These are phyloP conservation scores for Pterocles burchelli DNA, from an alignment of 2,113 vertebrate genomes.

Conservation along the genomic window DNA sequence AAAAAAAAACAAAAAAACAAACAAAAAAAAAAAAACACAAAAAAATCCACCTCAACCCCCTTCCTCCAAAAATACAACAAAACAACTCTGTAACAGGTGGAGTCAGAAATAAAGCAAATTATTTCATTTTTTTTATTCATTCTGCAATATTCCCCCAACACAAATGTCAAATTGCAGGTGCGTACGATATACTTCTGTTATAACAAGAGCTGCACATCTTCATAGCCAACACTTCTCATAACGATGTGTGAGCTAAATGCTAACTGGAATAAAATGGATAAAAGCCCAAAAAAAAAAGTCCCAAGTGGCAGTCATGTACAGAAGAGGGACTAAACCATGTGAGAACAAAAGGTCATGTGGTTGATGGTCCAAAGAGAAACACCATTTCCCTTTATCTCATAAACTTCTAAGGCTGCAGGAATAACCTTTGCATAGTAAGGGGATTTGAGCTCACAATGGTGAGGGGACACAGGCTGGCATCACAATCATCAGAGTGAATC, in stretches of 20 bases:
- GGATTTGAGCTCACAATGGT: slow-evolving; percentile 13
- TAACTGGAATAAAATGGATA: slow-evolving; percentile 70
- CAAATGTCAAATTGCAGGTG: slow-evolving; percentile 73
- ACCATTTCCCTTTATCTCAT: not conserved
- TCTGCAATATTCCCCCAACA: slow-evolving; percentile 71
- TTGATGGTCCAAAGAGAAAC: slow-evolving; percentile 2
- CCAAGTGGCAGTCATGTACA: slow-evolving; percentile 33
- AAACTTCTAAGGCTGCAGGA: slow-evolving; percentile 9
- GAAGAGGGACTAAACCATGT: slow-evolving; percentile 58
- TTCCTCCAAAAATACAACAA: slow-evolving; percentile 35
- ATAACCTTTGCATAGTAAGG: not conserved
- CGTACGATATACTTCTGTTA: slow-evolving; percentile 63
- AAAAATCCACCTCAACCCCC: not conserved
- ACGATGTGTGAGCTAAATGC: slow-evolving; percentile 77
- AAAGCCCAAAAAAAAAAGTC: slow-evolving; percentile 58
- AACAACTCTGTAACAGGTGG: slow-evolving; percentile 62
- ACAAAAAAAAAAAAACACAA: not conserved
- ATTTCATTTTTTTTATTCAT: slow-evolving; percentile 57
- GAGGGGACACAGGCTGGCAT: not conserved
- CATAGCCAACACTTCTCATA: slow-evolving; percentile 63
- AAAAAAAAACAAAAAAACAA: not conserved
- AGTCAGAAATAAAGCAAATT: slow-evolving; percentile 46
- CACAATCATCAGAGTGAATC: not conserved
- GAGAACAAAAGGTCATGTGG: slow-evolving; percentile 10
- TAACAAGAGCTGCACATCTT: slow-evolving; percentile 72